Evolutionary conservation across 2,113 vertebrate genomes (phyloP).

Genomic region (Onychostruthus taczanowskii): DNA sequence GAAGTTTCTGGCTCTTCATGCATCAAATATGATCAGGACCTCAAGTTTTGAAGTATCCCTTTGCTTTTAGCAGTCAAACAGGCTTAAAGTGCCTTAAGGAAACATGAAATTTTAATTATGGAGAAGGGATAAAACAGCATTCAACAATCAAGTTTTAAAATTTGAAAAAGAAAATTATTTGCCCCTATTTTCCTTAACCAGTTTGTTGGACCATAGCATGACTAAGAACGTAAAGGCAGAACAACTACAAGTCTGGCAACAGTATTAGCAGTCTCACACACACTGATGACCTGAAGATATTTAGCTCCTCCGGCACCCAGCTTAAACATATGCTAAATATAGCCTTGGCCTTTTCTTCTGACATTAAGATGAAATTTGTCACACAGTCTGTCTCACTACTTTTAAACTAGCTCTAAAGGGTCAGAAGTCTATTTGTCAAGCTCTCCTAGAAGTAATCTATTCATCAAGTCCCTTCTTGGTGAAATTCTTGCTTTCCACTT

Average conservation of each 20-base stretch:
- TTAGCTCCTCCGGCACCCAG: conserved; percentile 23
- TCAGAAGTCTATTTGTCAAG: not conserved
- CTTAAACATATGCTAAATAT: conserved; percentile 59
- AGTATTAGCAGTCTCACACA: not conserved
- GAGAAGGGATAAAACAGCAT: not conserved
- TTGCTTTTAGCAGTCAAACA: not conserved
- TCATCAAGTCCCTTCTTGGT: not conserved
- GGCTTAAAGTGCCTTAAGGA: not conserved
- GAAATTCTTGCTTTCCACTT: not conserved
- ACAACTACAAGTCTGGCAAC: not conserved
- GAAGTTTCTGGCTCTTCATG: not conserved
- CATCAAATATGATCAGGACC: not conserved
- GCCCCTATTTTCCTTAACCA: not conserved
- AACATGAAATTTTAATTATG: not conserved
- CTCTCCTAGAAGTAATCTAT: not conserved
- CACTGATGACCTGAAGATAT: conserved; percentile 44
- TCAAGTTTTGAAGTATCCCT: not conserved
- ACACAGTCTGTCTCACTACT: not conserved
- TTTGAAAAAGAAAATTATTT: not conserved
- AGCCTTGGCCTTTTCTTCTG: conserved; percentile 66
- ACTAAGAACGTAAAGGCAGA: not conserved
- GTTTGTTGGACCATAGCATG: not conserved
- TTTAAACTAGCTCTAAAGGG: not conserved
- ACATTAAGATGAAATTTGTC: conserved; percentile 55
- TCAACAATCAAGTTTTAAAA: not conserved